Conservation (phyloP, 2,888 invertebrate genomes). For the Hanleya hanleyi region DNA sequence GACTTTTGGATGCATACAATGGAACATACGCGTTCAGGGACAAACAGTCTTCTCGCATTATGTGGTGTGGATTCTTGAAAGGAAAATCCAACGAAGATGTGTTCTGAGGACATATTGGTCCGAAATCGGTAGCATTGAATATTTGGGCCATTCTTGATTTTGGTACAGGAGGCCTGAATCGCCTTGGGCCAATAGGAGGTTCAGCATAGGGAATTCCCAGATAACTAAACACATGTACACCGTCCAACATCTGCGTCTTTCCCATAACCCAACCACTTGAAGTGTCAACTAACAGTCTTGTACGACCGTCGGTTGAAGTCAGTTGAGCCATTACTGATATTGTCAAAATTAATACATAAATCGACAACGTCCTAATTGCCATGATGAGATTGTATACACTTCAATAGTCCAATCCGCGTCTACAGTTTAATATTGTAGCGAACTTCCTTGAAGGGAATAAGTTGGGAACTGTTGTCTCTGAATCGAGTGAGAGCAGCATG, state of each 20-base stretch:
- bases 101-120: conserved; percentile 45
- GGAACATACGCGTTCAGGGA: conserved; percentile 52
- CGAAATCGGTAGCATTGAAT: conserved; percentile 39
- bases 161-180: conserved; percentile 44
- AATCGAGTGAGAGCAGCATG: too few relatives aligned
- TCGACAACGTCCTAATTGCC: not conserved
- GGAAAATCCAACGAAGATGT: not conserved
- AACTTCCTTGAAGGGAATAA: too few relatives aligned
- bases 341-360: not conserved
- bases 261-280: not conserved
- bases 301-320: not conserved
- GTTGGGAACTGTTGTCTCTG: too few relatives aligned
- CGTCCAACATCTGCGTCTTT: not conserved
- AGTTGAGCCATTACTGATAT: not conserved
- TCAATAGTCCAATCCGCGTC: too few relatives aligned
- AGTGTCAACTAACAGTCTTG: not conserved
- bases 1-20: not conserved
- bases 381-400: not conserved
- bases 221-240: not conserved
- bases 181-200: conserved; percentile 42
- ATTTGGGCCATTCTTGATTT: conserved; percentile 13
- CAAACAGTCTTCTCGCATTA: conserved; percentile 48
- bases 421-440: too few relatives aligned
- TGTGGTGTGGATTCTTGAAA: not conserved
- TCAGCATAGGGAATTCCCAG: conserved; percentile 50